Conservation (phyloP, 2,113 vertebrate species). For the Platysternon megacephalum region DNA sequence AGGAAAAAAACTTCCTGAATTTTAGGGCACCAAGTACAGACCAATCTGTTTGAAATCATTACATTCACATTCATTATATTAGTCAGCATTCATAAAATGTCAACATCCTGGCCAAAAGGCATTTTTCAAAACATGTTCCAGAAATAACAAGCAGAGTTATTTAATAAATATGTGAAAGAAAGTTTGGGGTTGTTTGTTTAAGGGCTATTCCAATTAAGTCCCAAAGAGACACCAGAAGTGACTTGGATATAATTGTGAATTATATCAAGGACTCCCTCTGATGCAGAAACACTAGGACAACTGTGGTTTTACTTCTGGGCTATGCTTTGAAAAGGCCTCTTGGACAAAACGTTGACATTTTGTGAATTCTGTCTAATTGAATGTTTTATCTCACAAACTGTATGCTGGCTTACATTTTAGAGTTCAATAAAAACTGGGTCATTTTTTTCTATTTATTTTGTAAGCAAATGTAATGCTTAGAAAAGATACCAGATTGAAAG, state of each 20-base stretch:
- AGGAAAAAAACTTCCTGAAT: background rate
- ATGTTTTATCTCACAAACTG: background rate
- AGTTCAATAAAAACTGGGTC: background rate
- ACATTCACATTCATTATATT: rapidly evolving
- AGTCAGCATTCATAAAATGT: background rate
- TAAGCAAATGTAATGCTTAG: background rate
- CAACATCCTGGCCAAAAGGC: rapidly evolving
- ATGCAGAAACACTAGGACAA: background rate
- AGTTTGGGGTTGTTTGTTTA: background rate
- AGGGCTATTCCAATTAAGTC: background rate
- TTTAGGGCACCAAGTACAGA: rapidly evolving
- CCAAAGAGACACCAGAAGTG: background rate
- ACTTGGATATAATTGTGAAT: background rate
- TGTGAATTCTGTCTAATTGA: background rate
- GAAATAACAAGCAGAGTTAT: background rate
- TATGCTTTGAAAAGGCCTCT: slow-evolving; percentile 22
- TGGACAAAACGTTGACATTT: background rate
- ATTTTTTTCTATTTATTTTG: background rate
- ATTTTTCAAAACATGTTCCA: background rate
- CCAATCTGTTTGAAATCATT: background rate
- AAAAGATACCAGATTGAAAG: background rate
- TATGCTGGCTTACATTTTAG: background rate
- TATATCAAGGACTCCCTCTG: background rate
- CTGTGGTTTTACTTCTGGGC: background rate
- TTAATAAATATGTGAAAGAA: background rate